Evolutionary conservation across 2,113 vertebrate genomes (phyloP).

Genomic region (Merops nubicus): DNA sequence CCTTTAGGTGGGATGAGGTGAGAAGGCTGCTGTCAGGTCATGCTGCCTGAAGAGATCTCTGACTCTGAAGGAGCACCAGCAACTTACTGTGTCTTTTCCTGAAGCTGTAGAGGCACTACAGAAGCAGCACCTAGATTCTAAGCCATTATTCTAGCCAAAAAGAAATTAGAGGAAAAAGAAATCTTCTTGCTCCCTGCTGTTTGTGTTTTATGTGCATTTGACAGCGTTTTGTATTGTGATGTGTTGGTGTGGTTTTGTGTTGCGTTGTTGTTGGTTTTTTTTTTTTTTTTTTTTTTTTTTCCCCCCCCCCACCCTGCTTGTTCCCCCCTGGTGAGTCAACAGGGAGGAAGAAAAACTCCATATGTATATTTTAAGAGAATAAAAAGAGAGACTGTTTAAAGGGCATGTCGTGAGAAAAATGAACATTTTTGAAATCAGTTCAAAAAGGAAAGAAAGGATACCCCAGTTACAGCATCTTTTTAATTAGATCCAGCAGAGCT

Average conservation of each 20-base stretch:
- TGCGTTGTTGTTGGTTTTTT: too few relatives aligned
- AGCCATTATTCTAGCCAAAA: not conserved
- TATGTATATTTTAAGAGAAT: conserved; percentile 16
- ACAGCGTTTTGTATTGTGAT: not conserved
- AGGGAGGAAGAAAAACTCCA: not conserved
- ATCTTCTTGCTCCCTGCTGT: not conserved
- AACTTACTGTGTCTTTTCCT: not conserved
- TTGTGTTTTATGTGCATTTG: conserved; percentile 3
- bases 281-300: too few relatives aligned
- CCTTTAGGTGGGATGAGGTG: not conserved
- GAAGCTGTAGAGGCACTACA: not conserved
- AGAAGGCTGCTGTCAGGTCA: not conserved
- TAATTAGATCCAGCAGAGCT: not conserved
- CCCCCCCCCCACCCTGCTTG: not conserved
- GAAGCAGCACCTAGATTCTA: not conserved
- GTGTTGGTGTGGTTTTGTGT: too few relatives aligned
- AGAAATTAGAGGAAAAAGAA: not conserved
- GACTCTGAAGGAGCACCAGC: not conserved
- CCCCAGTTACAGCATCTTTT: not conserved
- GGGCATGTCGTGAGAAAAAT: not conserved
- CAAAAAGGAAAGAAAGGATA: not conserved
- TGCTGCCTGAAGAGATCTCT: not conserved
- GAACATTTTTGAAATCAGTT: conserved; percentile 7
- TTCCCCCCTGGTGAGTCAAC: conserved; percentile 36
- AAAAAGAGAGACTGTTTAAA: not conserved